Percentiles rank a stretch among this genome's conserved stretches.
Evolutionary conservation across 2,888 invertebrate species (phyloP).

Genomic region (Eristalis pertinax): DNA sequence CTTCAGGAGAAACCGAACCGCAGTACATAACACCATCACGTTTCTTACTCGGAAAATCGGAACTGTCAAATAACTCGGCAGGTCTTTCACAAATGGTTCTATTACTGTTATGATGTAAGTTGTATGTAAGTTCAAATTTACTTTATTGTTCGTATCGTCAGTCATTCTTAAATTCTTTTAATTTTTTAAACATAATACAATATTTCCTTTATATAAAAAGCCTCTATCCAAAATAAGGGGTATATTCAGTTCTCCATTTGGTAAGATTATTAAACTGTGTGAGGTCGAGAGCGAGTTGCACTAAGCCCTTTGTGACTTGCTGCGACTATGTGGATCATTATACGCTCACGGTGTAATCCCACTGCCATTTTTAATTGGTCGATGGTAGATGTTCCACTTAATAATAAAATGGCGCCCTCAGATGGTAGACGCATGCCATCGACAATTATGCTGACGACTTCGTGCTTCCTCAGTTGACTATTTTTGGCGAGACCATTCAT

Average conservation of each 20-base stretch:
- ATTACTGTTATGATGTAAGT: background rate
- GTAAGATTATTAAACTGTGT: background rate
- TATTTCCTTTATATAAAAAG: conserved; percentile 10
- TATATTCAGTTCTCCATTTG: conserved; percentile 14
- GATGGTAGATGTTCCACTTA: too few relatives aligned
- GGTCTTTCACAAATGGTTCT: background rate
- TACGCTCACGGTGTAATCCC: too few relatives aligned
- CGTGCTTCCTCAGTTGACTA: background rate
- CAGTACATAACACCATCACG: background rate
- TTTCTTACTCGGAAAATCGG: conserved; percentile 4
- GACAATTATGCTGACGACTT: background rate
- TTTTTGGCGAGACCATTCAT: conserved; percentile 14
- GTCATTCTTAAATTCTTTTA: background rate
- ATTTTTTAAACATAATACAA: conserved; percentile 5
- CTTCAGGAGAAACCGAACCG: background rate
- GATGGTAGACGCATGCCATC: conserved; percentile 13
- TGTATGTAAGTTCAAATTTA: background rate
- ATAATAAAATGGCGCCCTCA: conserved; percentile 1
- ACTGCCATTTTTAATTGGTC: too few relatives aligned
- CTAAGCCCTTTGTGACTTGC: too few relatives aligned
- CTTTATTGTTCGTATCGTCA: background rate
- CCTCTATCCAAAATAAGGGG: conserved; percentile 20
- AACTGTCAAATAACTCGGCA: background rate
- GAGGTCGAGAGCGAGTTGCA: too few relatives aligned
- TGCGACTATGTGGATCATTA: too few relatives aligned